A percentile compares a stretch with the other conserved stretches of the same genome.
These are phyloP conservation scores for Phrynocephalus forsythii DNA, from an alignment of 2,797 vertebrate genomes.

Conservation along the genomic window DNA sequence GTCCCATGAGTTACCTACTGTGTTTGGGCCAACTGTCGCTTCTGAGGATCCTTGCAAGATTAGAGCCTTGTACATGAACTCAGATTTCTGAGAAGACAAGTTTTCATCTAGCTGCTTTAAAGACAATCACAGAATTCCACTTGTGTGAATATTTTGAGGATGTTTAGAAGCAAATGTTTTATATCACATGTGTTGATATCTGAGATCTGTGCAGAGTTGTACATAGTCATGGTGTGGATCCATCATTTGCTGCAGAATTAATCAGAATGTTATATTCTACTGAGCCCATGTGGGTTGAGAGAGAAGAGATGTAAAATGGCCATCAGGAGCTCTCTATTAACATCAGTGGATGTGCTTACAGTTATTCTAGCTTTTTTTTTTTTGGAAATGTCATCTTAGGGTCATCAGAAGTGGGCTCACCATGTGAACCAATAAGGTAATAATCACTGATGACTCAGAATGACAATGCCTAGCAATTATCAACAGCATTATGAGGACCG, in stretches of 20 bases:
- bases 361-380: background rate
- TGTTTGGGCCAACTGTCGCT: background rate
- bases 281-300: background rate
- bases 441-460: background rate
- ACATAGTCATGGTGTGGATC: background rate
- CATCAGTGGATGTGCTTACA: background rate
- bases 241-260: background rate
- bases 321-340: background rate
- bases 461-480: background rate
- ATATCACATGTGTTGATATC: background rate
- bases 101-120: background rate
- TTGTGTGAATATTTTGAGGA: background rate
- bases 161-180: background rate
- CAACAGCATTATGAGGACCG: background rate
- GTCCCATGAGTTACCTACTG: background rate
- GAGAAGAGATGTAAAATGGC: background rate
- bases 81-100: background rate
- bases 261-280: background rate
- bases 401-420: background rate
- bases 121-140: too few relatives aligned
- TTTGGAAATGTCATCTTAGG: background rate
- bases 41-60: background rate
- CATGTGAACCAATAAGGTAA: background rate
- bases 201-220: background rate
- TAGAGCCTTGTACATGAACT: background rate